Conservation (phyloP, 92 coral and sea anemone genomes). For the Palythoa heliodiscus region DNA sequence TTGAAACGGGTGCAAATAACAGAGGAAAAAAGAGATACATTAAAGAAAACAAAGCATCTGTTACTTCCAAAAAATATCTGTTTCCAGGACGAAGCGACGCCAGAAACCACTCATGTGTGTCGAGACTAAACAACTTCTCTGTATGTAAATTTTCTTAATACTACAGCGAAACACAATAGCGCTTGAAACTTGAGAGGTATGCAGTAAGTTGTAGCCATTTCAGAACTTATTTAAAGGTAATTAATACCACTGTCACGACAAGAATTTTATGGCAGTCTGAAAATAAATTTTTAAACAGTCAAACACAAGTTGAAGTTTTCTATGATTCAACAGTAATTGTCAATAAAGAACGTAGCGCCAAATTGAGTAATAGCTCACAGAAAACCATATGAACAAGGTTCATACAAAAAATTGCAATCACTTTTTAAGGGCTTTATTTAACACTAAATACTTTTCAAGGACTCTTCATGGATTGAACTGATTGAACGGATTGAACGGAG, state of each 20-base stretch:
- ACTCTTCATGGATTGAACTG: too few relatives aligned
- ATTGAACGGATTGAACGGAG: too few relatives aligned
- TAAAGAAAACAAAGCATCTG: background rate
- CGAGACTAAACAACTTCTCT: conserved; percentile 11
- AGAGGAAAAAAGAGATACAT: background rate
- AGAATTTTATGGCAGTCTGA: background rate
- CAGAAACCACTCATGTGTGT: conserved; percentile 10
- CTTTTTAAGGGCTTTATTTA: too few relatives aligned
- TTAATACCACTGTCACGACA: background rate
- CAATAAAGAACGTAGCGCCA: too few relatives aligned
- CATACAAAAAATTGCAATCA: too few relatives aligned
- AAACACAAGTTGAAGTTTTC: background rate
- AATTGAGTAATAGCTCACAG: too few relatives aligned
- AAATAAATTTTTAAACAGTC: background rate
- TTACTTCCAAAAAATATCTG: background rate
- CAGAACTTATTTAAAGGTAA: background rate
- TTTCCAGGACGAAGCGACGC: conserved; percentile 34
- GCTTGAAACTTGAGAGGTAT: conserved; percentile 12
- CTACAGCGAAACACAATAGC: background rate
- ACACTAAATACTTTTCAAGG: too few relatives aligned
- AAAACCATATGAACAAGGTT: too few relatives aligned
- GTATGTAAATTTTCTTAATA: conserved; percentile 17
- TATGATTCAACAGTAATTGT: too few relatives aligned
- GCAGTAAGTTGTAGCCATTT: background rate
- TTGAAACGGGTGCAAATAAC: background rate